phyloP scores from a whole-genome alignment of 2,797 vertebrate species.

The Cossypha niveicapilla region DNA sequence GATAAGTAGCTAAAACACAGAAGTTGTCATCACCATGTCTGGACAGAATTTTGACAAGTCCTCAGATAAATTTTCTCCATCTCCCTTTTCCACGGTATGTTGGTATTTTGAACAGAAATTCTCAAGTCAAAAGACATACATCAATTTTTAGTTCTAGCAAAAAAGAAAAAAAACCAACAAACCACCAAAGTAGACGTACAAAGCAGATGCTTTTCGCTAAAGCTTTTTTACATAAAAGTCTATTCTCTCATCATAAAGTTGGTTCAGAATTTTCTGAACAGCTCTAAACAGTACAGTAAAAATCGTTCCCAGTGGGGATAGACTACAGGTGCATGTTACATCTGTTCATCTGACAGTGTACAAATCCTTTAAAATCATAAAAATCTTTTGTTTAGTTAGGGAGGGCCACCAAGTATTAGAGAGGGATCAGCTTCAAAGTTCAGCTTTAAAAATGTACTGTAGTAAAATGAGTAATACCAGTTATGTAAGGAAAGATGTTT shows the following conservation, averaged over 20 bases:
- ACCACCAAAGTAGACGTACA: background rate
- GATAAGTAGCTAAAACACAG: slow-evolving; percentile 64
- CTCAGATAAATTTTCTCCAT: slow-evolving; percentile 48
- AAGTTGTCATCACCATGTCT: slow-evolving; percentile 68
- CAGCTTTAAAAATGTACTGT: background rate
- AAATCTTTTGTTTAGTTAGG: background rate
- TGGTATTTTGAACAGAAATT: slow-evolving; percentile 64
- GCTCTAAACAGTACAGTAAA: background rate
- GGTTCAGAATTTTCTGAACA: background rate
- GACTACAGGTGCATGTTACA: slow-evolving; percentile 20
- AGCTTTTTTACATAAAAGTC: slow-evolving; percentile 3
- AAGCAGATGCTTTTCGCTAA: slow-evolving; percentile 23
- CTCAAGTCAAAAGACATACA: slow-evolving; percentile 51
- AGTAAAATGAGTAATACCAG: slow-evolving; percentile 16
- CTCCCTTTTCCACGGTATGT: slow-evolving; percentile 34
- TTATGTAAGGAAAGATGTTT: background rate
- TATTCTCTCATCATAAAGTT: background rate
- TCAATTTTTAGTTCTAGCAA: slow-evolving; percentile 57
- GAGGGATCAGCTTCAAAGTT: background rate
- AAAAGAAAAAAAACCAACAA: background rate
- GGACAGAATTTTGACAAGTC: slow-evolving; percentile 67
- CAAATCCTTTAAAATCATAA: slow-evolving; percentile 18
- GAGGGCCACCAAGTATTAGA: background rate
- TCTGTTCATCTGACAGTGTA: slow-evolving; percentile 9
- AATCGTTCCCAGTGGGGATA: background rate